Evolutionary conservation across 2,113 vertebrate species (phyloP).

Genomic region (Cichladusa arquata): DNA sequence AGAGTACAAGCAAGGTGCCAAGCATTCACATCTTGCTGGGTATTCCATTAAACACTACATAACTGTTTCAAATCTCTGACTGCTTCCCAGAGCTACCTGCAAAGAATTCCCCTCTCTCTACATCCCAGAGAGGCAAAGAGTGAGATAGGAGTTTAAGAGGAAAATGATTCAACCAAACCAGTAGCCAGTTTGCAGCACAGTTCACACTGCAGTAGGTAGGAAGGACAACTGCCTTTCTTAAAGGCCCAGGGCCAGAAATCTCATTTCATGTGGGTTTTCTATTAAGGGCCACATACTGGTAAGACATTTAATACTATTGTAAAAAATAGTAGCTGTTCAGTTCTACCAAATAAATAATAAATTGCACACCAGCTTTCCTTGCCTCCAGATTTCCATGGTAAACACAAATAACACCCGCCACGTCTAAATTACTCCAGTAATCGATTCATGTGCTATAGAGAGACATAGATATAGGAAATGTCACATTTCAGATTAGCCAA

Average conservation of each 20-base stretch:
- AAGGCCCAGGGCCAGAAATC: not conserved
- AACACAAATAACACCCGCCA: not conserved
- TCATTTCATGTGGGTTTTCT: not conserved
- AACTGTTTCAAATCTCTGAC: not conserved
- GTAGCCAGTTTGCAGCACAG: not conserved
- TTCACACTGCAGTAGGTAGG: rapidly evolving
- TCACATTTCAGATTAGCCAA: not conserved
- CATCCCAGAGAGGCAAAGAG: not conserved
- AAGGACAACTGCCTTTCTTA: not conserved
- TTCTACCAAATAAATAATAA: not conserved
- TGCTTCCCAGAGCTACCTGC: not conserved
- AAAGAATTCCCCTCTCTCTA: not conserved
- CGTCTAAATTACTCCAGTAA: not conserved
- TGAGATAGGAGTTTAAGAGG: not conserved
- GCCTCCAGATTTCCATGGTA: not conserved
- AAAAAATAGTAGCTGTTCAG: not conserved
- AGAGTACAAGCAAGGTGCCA: not conserved
- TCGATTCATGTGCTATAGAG: not conserved
- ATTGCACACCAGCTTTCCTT: not conserved
- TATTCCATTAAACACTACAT: not conserved
- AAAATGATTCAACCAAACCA: not conserved
- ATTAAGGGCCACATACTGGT: not conserved
- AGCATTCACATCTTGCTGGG: rapidly evolving
- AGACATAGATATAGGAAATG: not conserved
- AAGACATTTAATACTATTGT: not conserved